phyloP scores from a whole-genome alignment of 2,113 vertebrate genomes.

The Melanerpes formicivorus region DNA sequence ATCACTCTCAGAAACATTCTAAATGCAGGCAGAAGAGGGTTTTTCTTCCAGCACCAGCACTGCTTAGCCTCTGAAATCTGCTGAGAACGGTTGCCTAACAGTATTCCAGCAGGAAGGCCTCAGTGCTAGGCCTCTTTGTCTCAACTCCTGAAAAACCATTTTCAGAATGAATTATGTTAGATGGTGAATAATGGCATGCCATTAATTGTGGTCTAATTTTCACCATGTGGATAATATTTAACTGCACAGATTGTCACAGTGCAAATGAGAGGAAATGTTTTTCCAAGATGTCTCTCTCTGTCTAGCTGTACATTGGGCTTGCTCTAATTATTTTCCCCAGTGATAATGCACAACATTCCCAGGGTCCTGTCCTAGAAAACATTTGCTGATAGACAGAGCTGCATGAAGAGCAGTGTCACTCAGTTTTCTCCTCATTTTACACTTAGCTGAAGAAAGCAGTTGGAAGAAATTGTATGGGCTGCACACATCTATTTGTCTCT shows the following conservation, averaged over 20 bases:
- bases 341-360: conserved; percentile 29
- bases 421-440: not conserved
- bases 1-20: not conserved
- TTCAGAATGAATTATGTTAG: conserved; percentile 38
- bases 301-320: conserved; percentile 35
- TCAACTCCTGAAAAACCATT: not conserved
- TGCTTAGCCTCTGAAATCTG: not conserved
- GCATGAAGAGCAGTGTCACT: not conserved
- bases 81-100: not conserved
- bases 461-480: not conserved
- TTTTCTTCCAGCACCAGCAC: not conserved
- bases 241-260: conserved; percentile 37
- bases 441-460: not conserved
- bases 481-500: not conserved
- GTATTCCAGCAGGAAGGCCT: not conserved
- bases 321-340: conserved; percentile 37
- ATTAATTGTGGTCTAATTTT: conserved; percentile 50
- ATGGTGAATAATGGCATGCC: not conserved
- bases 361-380: conserved; percentile 17
- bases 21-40: not conserved
- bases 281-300: conserved; percentile 41
- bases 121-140: not conserved
- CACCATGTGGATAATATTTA: conserved; percentile 48
- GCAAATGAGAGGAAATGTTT: conserved; percentile 50
- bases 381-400: conserved; percentile 3